Evolutionary conservation across 2,888 invertebrate species (phyloP), one percentile per base, ranked within the genome.

Genomic region (Ptilodon capucinus): DNA sequence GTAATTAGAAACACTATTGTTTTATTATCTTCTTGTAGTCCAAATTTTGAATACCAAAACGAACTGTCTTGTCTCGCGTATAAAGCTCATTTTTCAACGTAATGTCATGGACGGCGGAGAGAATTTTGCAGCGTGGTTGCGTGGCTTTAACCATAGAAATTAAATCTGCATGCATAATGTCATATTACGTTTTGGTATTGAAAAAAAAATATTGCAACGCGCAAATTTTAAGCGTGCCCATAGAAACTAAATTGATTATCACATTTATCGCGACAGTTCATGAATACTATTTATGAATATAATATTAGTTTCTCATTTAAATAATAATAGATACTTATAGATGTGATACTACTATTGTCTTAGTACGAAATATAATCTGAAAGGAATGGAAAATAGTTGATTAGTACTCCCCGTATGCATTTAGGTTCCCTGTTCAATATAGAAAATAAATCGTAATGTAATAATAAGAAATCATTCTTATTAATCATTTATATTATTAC

Each of bases 281-380:
- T 46, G 56, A 55, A 30, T 8, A 9, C 30, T 11, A 11, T 30
- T 30, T 21, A 36, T n/a, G 25, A 0, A 28, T 54, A 42, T 62
- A 64, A 59, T 60, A 65, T 58, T 65, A 50, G 60, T 59, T 55
- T 67, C 62, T 60, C 55, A 53, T 59, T 60, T 62, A 60, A 58
- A 48, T 64, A 61, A 61, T 61, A 62, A 57, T 73, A 71, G 67
- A 62, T 67, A 69, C 62, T 61, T 68, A 79, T 82, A 80, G 83
- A 75, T 82, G 85, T 84, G 84, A 84, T 85, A 86, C 79, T 81
- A 81, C 67, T 51, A 52, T n/a, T n/a, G n/a, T n/a, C n/a, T n/a
- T n/a, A n/a, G 60, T 65, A 65, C 63, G 71, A 66, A 68, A 75
- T 78, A 71, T 71, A 69, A 69, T 78, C 76, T 73, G 70, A 74